Evolutionary conservation across 2,113 vertebrate species (phyloP).

Genomic region (Melanerpes aurifrons): DNA sequence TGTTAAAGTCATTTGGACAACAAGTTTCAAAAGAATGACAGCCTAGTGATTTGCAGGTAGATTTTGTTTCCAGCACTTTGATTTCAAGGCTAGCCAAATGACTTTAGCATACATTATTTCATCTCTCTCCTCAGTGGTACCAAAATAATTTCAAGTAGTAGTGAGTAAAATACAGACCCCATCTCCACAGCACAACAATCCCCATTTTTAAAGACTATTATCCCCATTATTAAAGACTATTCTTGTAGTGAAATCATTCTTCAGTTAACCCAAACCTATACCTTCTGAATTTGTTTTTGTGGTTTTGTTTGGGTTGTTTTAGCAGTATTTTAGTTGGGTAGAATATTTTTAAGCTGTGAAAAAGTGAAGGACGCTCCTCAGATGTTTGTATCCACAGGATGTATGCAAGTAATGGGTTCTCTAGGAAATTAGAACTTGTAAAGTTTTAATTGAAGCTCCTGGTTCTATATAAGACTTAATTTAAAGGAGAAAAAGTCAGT

Average conservation of each 20-base stretch:
- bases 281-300: background rate
- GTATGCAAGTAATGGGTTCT: background rate
- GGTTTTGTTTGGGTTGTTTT: too few species aligned
- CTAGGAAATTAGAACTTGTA: background rate
- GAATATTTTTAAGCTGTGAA: background rate
- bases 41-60: slow-evolving; percentile 69
- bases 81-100: slow-evolving; percentile 67
- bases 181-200: background rate
- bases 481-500: background rate
- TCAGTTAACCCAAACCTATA: background rate
- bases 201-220: too few species aligned
- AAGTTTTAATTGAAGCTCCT: background rate
- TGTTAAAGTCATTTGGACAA: slow-evolving; percentile 74
- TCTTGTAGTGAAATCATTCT: background rate
- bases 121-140: slow-evolving; percentile 40
- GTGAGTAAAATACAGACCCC: background rate
- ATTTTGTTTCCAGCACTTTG: slow-evolving; percentile 63
- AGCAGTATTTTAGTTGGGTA: background rate
- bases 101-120: slow-evolving; percentile 69
- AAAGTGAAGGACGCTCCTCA: background rate
- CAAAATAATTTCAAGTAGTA: slow-evolving; percentile 52
- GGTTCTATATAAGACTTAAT: background rate
- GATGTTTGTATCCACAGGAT: background rate
- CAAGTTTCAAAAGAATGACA: slow-evolving; percentile 65
- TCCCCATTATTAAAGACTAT: background rate